Evolutionary conservation across 1,140 invertebrate genomes (phyloP).

Genomic region (Ips nitidus): DNA sequence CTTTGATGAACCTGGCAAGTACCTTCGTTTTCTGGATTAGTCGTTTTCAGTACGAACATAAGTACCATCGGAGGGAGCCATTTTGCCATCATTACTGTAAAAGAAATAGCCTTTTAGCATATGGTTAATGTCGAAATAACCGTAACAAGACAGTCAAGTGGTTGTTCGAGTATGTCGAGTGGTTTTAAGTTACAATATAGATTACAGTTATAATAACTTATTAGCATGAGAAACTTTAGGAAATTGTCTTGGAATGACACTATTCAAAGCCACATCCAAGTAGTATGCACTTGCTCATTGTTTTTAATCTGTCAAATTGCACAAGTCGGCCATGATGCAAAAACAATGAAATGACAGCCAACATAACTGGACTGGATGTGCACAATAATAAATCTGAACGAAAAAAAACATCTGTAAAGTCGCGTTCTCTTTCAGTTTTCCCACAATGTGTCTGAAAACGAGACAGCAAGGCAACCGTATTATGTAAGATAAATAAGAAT

Average conservation of each 20-base stretch:
- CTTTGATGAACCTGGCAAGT: constrained; percentile 31
- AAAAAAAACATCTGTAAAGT: no score
- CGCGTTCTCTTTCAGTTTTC: no score
- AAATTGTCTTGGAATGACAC: neutral
- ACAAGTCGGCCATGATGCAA: no score
- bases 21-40: constrained; percentile 29
- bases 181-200: neutral
- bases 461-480: no score
- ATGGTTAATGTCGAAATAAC: constrained; percentile 7
- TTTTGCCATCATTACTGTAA: constrained; percentile 40
- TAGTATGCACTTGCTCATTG: no score
- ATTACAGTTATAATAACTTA: neutral
- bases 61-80: constrained; percentile 37
- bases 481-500: no score
- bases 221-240: neutral
- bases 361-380: no score
- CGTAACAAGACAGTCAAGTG: neutral
- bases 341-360: no score
- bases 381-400: no score
- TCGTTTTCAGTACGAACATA: constrained; percentile 22
- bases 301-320: no score
- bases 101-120: neutral
- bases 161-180: neutral
- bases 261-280: no score
- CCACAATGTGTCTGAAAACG: no score